A percentile compares a stretch with the other conserved stretches of the same genome.
These are phyloP conservation scores for Eupithecia inturbata DNA, from an alignment of 2,888 invertebrate genomes.

Conservation along the genomic window DNA sequence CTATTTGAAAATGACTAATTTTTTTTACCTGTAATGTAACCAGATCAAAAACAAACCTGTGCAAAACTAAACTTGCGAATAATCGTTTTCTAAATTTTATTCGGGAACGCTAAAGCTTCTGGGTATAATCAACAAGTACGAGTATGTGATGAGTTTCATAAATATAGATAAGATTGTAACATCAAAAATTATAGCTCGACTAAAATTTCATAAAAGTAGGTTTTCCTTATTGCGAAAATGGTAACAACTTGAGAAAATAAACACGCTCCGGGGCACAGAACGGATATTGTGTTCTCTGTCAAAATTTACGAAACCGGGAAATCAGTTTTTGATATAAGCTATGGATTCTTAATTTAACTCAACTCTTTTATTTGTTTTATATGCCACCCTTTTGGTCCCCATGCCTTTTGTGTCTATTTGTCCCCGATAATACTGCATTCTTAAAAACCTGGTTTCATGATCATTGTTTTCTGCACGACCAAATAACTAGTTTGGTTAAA, in stretches of 20 bases:
- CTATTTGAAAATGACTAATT: neutral
- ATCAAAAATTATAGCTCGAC: conserved; percentile 18
- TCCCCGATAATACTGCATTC: neutral
- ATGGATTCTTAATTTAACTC: neutral
- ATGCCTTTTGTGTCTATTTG: neutral
- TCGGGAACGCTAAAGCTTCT: neutral
- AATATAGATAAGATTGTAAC: conserved; percentile 14
- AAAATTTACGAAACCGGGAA: conserved; percentile 13
- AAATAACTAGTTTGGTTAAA: neutral
- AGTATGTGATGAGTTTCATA: neutral
- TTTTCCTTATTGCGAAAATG: conserved; percentile 40
- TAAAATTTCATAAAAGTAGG: conserved; percentile 18
- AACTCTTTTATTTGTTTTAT: neutral
- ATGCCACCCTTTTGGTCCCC: neutral
- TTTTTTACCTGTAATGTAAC: neutral
- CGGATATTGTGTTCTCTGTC: conserved; percentile 16
- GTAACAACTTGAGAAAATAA: conserved; percentile 32
- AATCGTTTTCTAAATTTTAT: neutral
- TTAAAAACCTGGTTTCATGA: neutral
- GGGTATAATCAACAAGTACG: neutral
- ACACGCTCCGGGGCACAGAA: conserved; percentile 18
- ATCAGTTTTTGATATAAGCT: conserved; percentile 7
- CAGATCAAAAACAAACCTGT: neutral
- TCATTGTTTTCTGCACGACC: neutral
- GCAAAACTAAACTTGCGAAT: neutral